Evolutionary conservation across 1,140 invertebrate species (phyloP), one percentile per base, ranked within the genome.

Genomic region (Brachionus plicatilis): DNA sequence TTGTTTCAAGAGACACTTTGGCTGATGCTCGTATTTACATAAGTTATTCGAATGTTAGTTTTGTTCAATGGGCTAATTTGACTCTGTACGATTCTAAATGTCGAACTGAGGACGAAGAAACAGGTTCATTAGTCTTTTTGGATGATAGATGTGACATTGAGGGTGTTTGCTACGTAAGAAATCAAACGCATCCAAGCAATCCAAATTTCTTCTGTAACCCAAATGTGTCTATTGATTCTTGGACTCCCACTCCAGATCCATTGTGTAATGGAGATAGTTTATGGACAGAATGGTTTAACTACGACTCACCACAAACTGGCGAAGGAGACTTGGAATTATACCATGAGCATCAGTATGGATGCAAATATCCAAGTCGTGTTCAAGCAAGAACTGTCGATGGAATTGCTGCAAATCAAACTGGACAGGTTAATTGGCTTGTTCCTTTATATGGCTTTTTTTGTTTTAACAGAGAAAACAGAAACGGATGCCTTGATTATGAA

Each of bases 141-240:
- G 29, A 82, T 37, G 79, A 82, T 14, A 82, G n/a, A 43, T 82
- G 79, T 82, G 79, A 82, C 14, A 82, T 82, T n/a, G 27, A 41
- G 8, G 79, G 79, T 65, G 53, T 68, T 20, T 82, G 79, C 29
- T 82, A 65, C 33, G 65, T 65, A 11, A 65, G 20, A 9, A 82
- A 82, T 65, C 11, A 82, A 29, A 82, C 53, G 20, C 3, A 41
- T 20, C 12, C 53, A 37, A 20, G 9, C 4, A 29, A 76, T 29
- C 8, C 43, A 14, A 50, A 50, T 24, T 76, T 76, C 24, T 76
- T 45, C 8, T 82, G 79, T 20, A 65, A 82, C 41, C 79, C 79
- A 65, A 24, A 82, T 82, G 20, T 27, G 11, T 65, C n/a, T 65
- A 65, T 24, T 14, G 14, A 33, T 7, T 17, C 20, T 33, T 82